These are phyloP conservation scores for Chrysotoxum bicinctum DNA, from an alignment of 2,888 invertebrate species.

Conservation along the genomic window DNA sequence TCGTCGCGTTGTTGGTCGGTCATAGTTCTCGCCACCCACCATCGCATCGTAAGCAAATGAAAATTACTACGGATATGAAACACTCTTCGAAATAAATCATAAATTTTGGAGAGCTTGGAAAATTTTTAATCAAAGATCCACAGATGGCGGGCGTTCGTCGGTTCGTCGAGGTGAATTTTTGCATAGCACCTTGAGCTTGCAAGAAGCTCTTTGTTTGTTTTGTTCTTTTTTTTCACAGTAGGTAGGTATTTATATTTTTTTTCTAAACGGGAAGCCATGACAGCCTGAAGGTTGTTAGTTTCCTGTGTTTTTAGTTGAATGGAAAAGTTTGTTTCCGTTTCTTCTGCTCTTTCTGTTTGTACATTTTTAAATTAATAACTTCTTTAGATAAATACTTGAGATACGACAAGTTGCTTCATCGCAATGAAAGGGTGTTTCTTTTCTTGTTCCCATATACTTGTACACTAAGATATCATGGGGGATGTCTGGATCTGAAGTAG, in stretches of 20 bases:
- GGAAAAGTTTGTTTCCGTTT: constrained; percentile 61
- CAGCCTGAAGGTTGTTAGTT: constrained; percentile 41
- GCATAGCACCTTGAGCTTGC: constrained; percentile 49
- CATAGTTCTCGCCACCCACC: neutral
- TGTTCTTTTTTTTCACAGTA: neutral
- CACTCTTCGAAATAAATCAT: constrained; percentile 70
- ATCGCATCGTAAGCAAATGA: constrained; percentile 54
- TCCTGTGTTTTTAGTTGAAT: constrained; percentile 44
- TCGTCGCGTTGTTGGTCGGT: constrained; percentile 26
- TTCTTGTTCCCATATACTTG: neutral
- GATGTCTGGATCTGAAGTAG: neutral
- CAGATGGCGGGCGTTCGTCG: constrained; percentile 54
- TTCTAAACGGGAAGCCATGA: neutral
- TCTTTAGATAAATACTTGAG: constrained; percentile 5
- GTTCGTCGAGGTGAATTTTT: constrained; percentile 43
- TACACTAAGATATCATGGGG: neutral
- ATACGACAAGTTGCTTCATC: constrained; percentile 13
- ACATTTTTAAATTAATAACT: constrained; percentile 58
- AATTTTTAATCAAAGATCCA: constrained; percentile 71
- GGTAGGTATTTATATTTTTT: neutral
- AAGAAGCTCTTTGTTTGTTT: constrained; percentile 14
- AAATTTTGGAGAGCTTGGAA: constrained; percentile 60
- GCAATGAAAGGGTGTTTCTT: constrained; percentile 2
- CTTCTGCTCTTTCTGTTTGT: constrained; percentile 1
- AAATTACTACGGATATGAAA: constrained; percentile 71